Evolutionary conservation across 2,113 vertebrate genomes (phyloP).

Genomic region (Rhodinocichla rosea): DNA sequence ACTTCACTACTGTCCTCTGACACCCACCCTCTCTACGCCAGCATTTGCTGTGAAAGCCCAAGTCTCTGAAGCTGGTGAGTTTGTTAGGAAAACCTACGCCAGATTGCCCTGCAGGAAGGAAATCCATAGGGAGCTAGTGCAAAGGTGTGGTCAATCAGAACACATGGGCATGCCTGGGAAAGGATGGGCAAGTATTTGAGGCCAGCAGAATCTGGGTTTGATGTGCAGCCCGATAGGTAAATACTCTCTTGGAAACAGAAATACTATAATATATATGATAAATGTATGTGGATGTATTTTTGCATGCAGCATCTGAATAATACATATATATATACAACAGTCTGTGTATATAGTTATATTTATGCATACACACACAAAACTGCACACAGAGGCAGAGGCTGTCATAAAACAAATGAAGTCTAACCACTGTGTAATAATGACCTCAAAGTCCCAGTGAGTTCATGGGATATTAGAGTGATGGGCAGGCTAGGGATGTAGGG

Average conservation of each 20-base stretch:
- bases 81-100: not conserved
- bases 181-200: not conserved
- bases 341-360: not conserved
- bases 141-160: not conserved
- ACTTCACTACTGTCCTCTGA: not conserved
- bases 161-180: not conserved
- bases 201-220: not conserved
- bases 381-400: not conserved
- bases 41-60: not conserved
- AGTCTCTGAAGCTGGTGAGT: not conserved
- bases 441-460: not conserved
- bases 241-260: not conserved
- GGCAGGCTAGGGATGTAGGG: not conserved
- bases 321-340: not conserved
- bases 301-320: not conserved
- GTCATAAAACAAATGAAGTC: not conserved
- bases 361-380: not conserved
- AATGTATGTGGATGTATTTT: not conserved
- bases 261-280: not conserved
- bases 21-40: accelerated
- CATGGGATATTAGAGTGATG: not conserved
- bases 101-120: not conserved
- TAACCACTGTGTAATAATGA: not conserved
- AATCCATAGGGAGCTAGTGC: not conserved
- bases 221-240: not conserved